Evolutionary conservation across 2,113 vertebrate genomes (phyloP), one percentile per base, ranked within the genome.

Genomic region (Rhynchomys soricoides): DNA sequence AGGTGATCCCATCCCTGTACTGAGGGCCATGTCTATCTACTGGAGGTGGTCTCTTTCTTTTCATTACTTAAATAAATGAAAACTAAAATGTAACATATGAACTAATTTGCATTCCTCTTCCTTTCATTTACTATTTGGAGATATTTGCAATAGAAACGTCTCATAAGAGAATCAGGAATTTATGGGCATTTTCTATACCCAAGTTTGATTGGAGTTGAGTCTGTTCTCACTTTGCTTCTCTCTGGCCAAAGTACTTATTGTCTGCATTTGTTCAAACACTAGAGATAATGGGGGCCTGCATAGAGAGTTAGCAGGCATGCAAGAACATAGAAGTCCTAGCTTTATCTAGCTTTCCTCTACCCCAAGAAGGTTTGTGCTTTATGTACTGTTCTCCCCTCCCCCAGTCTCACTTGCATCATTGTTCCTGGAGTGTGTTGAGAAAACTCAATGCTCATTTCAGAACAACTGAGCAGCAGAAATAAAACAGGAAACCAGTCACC

Each of bases 111-210:
- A 68, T n/a, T 19, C 0, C 57, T 21, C 15, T 17, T 5, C 4
- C 83, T 93, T 92, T 34, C 19, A 71, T 82, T 90, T 82, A 48
- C 55, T 3, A 87, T 90, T 87, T 86, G 29, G 93, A 96, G 37
- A 19, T 26, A 81, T 77, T 93, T 95, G 21, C 59, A 92, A 71
- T 19, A 86, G 6, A 91, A 79, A 16, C 22, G 48, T 81, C 55
- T 91, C 22, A 52, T 91, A 96, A 90, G 26, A 94, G 24, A 86
- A 89, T 9, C 43, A 22, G 24, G 29, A 81, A 40, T 48, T 8
- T 19, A 5, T 43, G 79, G 5, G 0, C 1, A 37, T 89, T 97
- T 93, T 78, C 50, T 91, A 43, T 11, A 89, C 75, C 31, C 26
- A 37, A 75, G 31, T 92, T 91, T 89, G 37, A 86, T 2, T 86